phyloP scores from a whole-genome alignment of 1,140 invertebrate species.

The Oryzaephilus surinamensis region DNA sequence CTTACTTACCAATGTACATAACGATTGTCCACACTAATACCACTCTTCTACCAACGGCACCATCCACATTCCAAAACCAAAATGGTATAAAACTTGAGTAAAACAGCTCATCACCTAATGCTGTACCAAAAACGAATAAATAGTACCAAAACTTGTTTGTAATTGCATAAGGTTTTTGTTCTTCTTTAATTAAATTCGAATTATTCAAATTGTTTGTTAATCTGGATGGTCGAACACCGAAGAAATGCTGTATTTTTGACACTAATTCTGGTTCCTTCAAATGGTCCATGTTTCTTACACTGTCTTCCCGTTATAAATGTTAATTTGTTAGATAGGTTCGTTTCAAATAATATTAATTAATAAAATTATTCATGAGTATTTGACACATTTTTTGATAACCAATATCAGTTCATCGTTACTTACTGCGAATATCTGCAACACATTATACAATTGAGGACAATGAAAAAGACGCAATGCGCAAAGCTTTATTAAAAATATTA shows the following conservation, averaged over 20 bases:
- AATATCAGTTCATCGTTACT: too few relatives aligned
- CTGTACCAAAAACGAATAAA: constrained; percentile 71
- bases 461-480: too few relatives aligned
- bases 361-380: too few relatives aligned
- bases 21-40: constrained; percentile 73
- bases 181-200: constrained; percentile 29
- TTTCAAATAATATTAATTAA: too few relatives aligned
- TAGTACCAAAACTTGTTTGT: constrained; percentile 80
- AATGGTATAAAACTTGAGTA: constrained; percentile 81
- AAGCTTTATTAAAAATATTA: too few relatives aligned
- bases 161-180: constrained; percentile 41
- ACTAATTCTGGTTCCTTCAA: constrained; percentile 59
- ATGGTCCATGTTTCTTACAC: too few relatives aligned
- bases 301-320: too few relatives aligned
- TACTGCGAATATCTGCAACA: too few relatives aligned
- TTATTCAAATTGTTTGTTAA: constrained; percentile 16
- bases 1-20: constrained; percentile 70
- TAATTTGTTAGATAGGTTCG: too few relatives aligned
- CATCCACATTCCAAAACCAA: constrained; percentile 88
- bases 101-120: constrained; percentile 80
- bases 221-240: constrained; percentile 40
- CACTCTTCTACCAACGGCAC: constrained; percentile 65
- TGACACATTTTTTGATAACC: too few relatives aligned
- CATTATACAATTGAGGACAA: too few relatives aligned
- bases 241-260: constrained; percentile 58